Evolutionary conservation across 2,888 invertebrate species (phyloP), one percentile per base, ranked within the genome.

Genomic region (Dorcus hopei): DNA sequence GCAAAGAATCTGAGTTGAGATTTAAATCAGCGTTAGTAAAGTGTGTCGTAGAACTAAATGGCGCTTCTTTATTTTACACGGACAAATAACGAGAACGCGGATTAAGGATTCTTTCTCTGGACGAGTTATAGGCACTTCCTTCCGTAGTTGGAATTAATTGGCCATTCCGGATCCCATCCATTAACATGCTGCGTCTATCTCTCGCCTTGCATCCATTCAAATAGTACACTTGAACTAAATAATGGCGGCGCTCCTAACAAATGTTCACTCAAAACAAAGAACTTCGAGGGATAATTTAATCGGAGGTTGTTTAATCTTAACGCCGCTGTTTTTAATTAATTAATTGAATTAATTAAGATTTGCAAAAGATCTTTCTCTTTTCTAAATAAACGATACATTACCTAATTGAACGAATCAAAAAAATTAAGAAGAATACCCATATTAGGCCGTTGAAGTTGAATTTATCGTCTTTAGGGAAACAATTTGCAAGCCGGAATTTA

Each of bases 51-150:
- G 64, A 65, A 67, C 61, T 66, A 67, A 68, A 68, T 65, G 63
- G 61, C 56, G 54, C 66, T 65, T 65, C 65, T 66, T 66, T 66
- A 66, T 65, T 66, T 66, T 65, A 62, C 63, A 61, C 62, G 62
- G 66, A 66, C 70, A 66, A 69, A 70, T 67, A 70, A 70, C 68
- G 68, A 67, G 66, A 66, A 64, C 64, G 67, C 62, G 70, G 69
- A 70, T 70, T 70, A 70, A 69, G 68, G 66, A 69, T 68, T 69
- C 68, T 69, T 69, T 68, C 67, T 64, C 61, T 54, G 60, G 68
- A 68, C 70, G 69, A 69, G 68, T 70, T 69, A 69, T 70, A 69
- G 69, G 69, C 70, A 70, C 68, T 69, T 68, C 67, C 70, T 67
- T 68, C 67, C 65, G 65, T 66, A 65, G 68, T 68, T 65, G 63